phyloP scores from a whole-genome alignment of 92 coral and sea anemone genomes.

The Epizoanthus scotinus region DNA sequence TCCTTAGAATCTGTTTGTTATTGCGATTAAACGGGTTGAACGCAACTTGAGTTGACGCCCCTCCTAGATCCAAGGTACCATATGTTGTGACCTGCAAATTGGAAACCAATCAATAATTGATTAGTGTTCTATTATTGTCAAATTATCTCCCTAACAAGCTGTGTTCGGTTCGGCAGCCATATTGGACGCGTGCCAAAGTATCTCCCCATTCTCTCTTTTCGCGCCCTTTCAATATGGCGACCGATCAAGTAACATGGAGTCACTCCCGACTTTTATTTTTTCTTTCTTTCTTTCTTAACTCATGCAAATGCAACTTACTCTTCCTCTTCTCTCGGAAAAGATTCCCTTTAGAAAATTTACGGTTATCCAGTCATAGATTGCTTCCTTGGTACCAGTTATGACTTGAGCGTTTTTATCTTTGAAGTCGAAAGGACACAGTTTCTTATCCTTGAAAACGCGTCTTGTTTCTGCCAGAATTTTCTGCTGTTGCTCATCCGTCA shows the following conservation, averaged over 20 bases:
- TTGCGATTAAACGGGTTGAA: background rate
- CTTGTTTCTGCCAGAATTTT: conserved; percentile 6
- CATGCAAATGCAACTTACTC: too few species aligned
- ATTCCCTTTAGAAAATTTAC: conserved; percentile 34
- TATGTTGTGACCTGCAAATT: background rate
- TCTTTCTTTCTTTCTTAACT: too few species aligned
- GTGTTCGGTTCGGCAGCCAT: too few species aligned
- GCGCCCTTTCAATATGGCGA: too few species aligned
- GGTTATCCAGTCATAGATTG: conserved; percentile 35
- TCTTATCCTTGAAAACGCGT: background rate
- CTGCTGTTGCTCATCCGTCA: background rate
- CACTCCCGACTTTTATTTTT: too few species aligned
- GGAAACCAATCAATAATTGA: background rate
- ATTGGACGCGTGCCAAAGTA: too few species aligned
- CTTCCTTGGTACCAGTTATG: conserved; percentile 25
- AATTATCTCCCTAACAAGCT: too few species aligned
- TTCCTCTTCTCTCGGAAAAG: background rate
- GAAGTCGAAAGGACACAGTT: conserved; percentile 23
- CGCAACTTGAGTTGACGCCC: conserved; percentile 40
- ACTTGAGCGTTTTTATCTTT: background rate
- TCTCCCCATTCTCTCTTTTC: too few species aligned
- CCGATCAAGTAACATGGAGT: too few species aligned
- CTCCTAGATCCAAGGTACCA: conserved; percentile 45
- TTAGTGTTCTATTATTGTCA: too few species aligned
- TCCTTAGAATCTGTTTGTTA: background rate